Base-by-base conservation (phyloP, 2,113 vertebrate genomes). In the Ailuropoda melanoleuca region DNA sequence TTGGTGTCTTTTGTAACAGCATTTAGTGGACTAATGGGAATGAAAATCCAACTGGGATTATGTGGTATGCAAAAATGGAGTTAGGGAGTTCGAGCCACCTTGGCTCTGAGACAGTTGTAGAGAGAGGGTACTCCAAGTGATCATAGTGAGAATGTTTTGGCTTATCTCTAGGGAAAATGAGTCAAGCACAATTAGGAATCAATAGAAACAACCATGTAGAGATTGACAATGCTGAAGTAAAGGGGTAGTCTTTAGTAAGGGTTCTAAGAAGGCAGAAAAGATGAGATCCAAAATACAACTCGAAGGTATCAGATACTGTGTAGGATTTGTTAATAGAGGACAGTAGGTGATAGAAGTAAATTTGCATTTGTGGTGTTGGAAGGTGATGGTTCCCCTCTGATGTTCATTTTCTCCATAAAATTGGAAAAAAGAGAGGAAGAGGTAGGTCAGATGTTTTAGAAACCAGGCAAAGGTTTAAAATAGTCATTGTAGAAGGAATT, bases 401-500 rank as follows among this genome's bases (percentile, higher is more conserved):
- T 92, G 19, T 48, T 88, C 93, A 46, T 93, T 83, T 93, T 92
- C 72, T 85, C 72, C 48, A 43, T 24, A 23, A 80, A 81, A n/a
- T 84, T 80, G 13, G 64, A n/a, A 92, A 34, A 81, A 43, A 89
- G 19, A 48, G 21, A 68, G 43, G 14, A 70, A 1, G 37, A 60
- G 43, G 43, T 43, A 88, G 26, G 4, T 68, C 17, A 72, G 24
- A 48, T 74, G 24, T 75, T 93, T 95, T 6, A 58, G 56, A 92
- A n/a, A 74, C 13, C n/a, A 66, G 19, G 11, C n/a, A 58, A 5
- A 97, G 11, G 19, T 82, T 91, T 77, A 84, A 62, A 92, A 46
- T 94, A 89, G 70, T 84, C 34, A 58, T 55, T n/a, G 12, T 74
- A 81, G 53, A 89, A 29, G 88, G 43, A 89, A 85, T 72, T 92